Evolutionary conservation across 2,888 invertebrate species (phyloP), one percentile per base, ranked within the genome.

Genomic region (Polia nebulosa): DNA sequence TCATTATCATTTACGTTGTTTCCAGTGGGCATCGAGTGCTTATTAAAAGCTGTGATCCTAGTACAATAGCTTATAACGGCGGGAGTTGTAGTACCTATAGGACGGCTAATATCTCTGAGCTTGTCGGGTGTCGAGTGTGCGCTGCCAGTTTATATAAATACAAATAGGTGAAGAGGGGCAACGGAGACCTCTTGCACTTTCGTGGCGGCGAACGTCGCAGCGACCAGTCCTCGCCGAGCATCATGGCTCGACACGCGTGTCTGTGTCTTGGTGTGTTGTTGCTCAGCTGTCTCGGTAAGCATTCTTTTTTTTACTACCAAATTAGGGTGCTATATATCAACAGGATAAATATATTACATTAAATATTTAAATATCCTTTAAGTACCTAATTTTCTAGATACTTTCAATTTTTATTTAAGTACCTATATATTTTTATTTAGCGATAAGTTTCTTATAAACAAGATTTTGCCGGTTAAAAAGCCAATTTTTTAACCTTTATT

Each of bases 81-180:
- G 63, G 81, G 81, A 88, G 91, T 84, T 86, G 88, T 82, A 89
- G 91, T 88, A 87, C 87, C 87, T 87, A 89, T 86, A 92, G 90
- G 90, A 92, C 93, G 90, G 87, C 86, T 87, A 88, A 88, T 86
- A 90, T 87, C 83, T 88, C 79, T 84, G 85, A 87, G 86, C 84
- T 85, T 87, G 89, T 80, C 86, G 89, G 84, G 89, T 87, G 88
- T 84, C 82, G 85, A 87, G 85, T 85, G 87, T 86, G 85, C 87
- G 88, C 88, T 89, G 91, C 85, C 91, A 88, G 91, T 91, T 95
- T 95, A 95, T 95, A 95, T 95, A 95, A 95, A 95, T 94, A 94
- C 94, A 94, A 95, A 94, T 94, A 94, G 93, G 91, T 93, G 93
- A 95, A 95, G 95, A 95, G 95, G 95, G 95, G 95, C 94, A 90